Conservation (phyloP, 2,888 invertebrate genomes). For the Dichetophora obliterata region DNA sequence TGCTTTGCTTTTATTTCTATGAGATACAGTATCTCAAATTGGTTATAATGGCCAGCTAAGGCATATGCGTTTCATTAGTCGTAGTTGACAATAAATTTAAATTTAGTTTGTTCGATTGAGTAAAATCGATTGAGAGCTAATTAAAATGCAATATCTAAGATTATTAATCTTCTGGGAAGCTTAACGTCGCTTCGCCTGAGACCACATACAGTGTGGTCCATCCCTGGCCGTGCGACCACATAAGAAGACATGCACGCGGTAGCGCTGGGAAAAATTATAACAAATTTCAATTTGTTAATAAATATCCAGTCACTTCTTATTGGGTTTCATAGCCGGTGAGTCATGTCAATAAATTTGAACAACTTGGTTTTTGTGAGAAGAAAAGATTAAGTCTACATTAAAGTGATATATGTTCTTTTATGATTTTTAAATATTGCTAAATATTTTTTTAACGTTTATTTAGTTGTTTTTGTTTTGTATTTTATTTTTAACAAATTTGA, state of each 20-base stretch:
- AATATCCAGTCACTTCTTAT: neutral
- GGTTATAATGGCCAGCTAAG: conserved; percentile 54
- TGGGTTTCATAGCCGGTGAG: conserved; percentile 58
- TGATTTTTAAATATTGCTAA: conserved; percentile 7
- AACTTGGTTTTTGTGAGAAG: conserved; percentile 62
- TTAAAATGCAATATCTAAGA: conserved; percentile 48
- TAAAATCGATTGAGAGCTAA: conserved; percentile 51
- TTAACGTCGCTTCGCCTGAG: conserved; percentile 41
- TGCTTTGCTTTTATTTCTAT: neutral
- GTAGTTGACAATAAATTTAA: conserved; percentile 67
- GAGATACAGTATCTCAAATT: conserved; percentile 53
- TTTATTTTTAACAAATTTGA: too few species aligned
- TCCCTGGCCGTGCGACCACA: conserved; percentile 53
- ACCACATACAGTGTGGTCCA: conserved; percentile 44
- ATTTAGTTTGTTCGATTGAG: conserved; percentile 39
- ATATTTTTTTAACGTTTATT: neutral
- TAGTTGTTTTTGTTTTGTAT: neutral
- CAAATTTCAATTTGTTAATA: conserved; percentile 53
- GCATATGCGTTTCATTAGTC: conserved; percentile 60
- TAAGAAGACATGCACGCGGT: conserved; percentile 45
- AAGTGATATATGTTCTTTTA: conserved; percentile 53
- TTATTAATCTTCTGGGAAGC: conserved; percentile 64
- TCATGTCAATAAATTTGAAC: conserved; percentile 60
- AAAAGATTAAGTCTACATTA: conserved; percentile 60
- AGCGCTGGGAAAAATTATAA: conserved; percentile 48